These are phyloP conservation scores for Phaetusa simplex DNA, from an alignment of 2,113 vertebrate species.

Conservation along the genomic window DNA sequence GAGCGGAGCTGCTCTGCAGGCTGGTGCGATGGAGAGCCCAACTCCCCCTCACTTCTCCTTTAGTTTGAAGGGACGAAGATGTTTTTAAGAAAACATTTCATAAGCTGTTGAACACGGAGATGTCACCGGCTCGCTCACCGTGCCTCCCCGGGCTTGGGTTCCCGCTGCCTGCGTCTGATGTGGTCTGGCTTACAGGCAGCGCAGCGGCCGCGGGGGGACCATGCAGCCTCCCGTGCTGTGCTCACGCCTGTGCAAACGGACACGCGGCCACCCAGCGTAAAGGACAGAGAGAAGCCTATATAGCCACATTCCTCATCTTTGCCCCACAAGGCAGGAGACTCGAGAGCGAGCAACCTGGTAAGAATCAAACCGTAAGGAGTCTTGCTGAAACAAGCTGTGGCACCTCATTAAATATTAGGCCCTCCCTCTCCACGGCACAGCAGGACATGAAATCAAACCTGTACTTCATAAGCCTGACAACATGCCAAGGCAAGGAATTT, in stretches of 20 bases:
- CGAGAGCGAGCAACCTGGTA: neutral
- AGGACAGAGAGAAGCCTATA: neutral
- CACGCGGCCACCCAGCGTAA: fast-evolving
- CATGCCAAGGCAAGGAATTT: neutral
- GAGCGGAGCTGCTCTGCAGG: neutral
- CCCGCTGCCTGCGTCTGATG: neutral
- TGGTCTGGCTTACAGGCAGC: neutral
- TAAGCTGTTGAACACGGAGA: neutral
- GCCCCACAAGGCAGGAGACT: neutral
- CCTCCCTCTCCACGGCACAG: neutral
- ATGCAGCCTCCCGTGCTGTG: neutral
- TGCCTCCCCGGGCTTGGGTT: neutral
- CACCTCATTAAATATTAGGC: neutral
- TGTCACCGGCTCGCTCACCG: fast-evolving
- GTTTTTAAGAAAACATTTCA: neutral
- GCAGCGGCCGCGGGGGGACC: neutral
- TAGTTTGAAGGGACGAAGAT: neutral
- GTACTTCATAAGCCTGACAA: neutral
- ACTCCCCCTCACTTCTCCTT: neutral
- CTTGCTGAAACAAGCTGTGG: neutral
- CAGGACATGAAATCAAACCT: neutral
- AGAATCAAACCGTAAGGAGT: neutral
- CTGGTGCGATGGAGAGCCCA: neutral
- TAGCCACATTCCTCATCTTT: neutral
- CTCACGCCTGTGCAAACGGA: neutral